Conservation (phyloP, 1,140 invertebrate genomes). For the Cyrtorhinus lividipennis region DNA sequence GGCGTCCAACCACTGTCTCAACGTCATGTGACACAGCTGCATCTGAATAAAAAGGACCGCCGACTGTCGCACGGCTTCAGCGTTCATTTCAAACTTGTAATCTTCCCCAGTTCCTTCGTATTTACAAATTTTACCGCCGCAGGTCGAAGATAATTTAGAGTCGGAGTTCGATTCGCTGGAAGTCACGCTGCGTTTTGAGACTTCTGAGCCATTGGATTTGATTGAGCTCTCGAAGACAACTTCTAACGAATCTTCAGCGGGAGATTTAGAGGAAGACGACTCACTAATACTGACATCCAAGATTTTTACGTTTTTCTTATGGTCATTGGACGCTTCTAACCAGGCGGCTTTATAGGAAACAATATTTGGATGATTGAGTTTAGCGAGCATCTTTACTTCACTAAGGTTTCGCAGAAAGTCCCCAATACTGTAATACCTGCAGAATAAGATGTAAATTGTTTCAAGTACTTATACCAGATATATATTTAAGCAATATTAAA, state of each 20-base stretch:
- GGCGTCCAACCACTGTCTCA: conserved; percentile 53
- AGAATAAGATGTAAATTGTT: conserved; percentile 19
- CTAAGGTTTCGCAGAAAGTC: conserved; percentile 44
- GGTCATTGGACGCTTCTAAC: conserved; percentile 43
- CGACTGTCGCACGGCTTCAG: conserved; percentile 29
- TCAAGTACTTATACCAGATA: conserved; percentile 5
- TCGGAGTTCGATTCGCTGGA: neutral
- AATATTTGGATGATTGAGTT: conserved; percentile 63
- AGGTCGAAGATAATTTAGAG: neutral
- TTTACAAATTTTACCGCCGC: neutral
- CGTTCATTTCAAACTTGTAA: neutral
- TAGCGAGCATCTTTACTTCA: conserved; percentile 66
- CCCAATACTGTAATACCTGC: conserved; percentile 29
- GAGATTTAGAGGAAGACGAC: no score
- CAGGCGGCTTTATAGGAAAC: conserved; percentile 72
- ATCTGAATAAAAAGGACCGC: conserved; percentile 67
- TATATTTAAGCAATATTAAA: no score
- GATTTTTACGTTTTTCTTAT: neutral
- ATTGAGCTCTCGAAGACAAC: conserved; percentile 11
- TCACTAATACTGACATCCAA: no score
- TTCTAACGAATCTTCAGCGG: conserved; percentile 10
- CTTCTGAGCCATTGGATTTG: neutral
- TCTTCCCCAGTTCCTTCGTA: neutral
- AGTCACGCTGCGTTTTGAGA: neutral
- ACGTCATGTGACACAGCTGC: conserved; percentile 56